These are phyloP conservation scores for Pentalonia nigronervosa DNA, from an alignment of 1,140 invertebrate genomes.

Conservation along the genomic window DNA sequence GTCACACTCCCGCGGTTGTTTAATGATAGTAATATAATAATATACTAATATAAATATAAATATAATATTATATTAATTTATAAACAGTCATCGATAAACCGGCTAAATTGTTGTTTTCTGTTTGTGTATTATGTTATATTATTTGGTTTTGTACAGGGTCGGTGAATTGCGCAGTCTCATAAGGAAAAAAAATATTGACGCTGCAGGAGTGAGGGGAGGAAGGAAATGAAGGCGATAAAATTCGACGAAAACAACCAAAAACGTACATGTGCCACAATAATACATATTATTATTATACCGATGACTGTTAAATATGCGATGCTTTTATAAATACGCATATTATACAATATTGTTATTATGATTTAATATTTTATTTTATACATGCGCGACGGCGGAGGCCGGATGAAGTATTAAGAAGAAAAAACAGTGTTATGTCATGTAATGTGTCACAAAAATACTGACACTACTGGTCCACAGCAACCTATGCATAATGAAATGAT, in stretches of 20 bases:
- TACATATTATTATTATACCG: not conserved
- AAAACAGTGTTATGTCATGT: not conserved
- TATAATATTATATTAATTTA: not conserved
- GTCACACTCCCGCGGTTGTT: not conserved
- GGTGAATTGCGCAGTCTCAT: not conserved
- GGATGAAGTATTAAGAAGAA: constrained; percentile 16
- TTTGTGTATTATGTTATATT: not conserved
- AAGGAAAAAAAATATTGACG: not conserved
- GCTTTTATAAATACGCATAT: not conserved
- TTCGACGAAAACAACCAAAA: not conserved
- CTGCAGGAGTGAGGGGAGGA: not conserved
- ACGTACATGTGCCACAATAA: not conserved
- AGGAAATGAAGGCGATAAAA: not conserved
- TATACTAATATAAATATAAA: not conserved
- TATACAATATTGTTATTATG: not conserved
- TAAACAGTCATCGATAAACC: not conserved
- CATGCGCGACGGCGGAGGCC: not conserved
- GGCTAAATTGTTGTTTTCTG: not conserved
- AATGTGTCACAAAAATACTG: not conserved
- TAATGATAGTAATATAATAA: not conserved
- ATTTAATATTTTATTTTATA: not conserved
- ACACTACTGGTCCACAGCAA: not conserved
- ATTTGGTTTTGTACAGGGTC: not conserved
- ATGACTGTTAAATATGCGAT: no score
- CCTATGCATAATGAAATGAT: not conserved